phyloP scores from a whole-genome alignment of 2,113 vertebrate species.

The Limnothrissa miodon region DNA sequence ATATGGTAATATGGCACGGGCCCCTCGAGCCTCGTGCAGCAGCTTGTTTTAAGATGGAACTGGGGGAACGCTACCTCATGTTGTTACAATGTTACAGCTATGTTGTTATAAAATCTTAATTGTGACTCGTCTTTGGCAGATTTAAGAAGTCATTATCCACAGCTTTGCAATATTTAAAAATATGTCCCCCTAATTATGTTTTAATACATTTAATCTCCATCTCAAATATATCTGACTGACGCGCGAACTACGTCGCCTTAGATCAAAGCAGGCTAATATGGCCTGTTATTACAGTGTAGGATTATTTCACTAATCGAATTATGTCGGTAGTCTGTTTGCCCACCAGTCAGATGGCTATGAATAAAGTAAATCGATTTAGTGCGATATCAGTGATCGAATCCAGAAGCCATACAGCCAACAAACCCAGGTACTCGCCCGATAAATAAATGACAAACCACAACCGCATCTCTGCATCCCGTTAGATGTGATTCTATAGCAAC shows the following conservation, averaged over 20 bases:
- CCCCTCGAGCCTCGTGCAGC: slow-evolving; percentile 4
- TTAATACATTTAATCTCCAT: neutral
- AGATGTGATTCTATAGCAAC: neutral
- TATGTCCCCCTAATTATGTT: neutral
- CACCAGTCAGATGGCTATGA: neutral
- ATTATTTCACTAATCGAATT: slow-evolving; percentile 11
- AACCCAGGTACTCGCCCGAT: neutral
- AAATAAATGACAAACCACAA: neutral
- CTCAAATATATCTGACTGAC: neutral
- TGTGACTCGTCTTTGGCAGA: neutral
- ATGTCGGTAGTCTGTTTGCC: neutral
- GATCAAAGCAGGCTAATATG: neutral
- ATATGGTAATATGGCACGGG: neutral
- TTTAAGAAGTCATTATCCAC: neutral
- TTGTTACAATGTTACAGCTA: slow-evolving; percentile 11
- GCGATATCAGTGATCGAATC: neutral
- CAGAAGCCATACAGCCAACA: neutral
- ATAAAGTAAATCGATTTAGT: neutral
- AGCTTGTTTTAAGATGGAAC: neutral
- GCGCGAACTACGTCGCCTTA: neutral
- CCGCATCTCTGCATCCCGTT: neutral
- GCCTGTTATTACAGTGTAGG: neutral
- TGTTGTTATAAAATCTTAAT: neutral
- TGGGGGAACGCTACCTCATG: slow-evolving; percentile 2
- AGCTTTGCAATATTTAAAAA: neutral